phyloP scores from a whole-genome alignment of 2,888 invertebrate species.

The Lasioglossum marginatum region DNA sequence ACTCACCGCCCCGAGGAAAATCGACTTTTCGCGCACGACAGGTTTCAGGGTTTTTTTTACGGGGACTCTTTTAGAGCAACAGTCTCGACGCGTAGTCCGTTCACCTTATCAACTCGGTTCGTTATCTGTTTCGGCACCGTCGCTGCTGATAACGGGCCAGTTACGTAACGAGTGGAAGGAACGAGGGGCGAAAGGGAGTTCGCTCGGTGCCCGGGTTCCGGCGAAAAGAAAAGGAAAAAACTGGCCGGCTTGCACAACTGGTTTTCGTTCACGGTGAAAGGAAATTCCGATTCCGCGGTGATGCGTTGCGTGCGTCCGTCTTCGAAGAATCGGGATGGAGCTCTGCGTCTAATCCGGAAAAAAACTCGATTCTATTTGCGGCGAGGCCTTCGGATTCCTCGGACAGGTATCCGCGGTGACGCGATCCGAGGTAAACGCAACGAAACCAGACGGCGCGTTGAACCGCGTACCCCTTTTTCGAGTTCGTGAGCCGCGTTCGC shows the following conservation, averaged over 20 bases:
- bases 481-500: not conserved
- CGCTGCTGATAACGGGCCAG: slow-evolving; percentile 38
- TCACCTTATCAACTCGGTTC: slow-evolving; percentile 33
- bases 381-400: slow-evolving; percentile 45
- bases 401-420: slow-evolving; percentile 36
- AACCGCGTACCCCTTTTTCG: not conserved
- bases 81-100: not conserved
- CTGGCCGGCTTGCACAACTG: slow-evolving; percentile 58
- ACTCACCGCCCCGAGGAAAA: not conserved
- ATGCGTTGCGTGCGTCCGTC: slow-evolving; percentile 58
- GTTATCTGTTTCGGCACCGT: slow-evolving; percentile 44
- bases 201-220: not conserved
- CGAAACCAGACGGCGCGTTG: slow-evolving; percentile 20
- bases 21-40: not conserved
- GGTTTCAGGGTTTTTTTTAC: too few relatives aligned
- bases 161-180: slow-evolving; percentile 44
- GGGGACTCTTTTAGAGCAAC: not conserved
- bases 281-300: slow-evolving; percentile 71
- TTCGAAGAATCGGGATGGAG: slow-evolving; percentile 60
- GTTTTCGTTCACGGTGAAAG: slow-evolving; percentile 71
- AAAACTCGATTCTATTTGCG: slow-evolving; percentile 56
- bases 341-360: slow-evolving; percentile 49
- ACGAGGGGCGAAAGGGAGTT: slow-evolving; percentile 15
- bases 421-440: slow-evolving; percentile 45
- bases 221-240: slow-evolving; percentile 21